A percentile compares a stretch with the other conserved stretches of the same genome.
These are phyloP conservation scores for Percopsis omiscomaycus DNA, from an alignment of 2,797 vertebrate genomes.

Conservation along the genomic window DNA sequence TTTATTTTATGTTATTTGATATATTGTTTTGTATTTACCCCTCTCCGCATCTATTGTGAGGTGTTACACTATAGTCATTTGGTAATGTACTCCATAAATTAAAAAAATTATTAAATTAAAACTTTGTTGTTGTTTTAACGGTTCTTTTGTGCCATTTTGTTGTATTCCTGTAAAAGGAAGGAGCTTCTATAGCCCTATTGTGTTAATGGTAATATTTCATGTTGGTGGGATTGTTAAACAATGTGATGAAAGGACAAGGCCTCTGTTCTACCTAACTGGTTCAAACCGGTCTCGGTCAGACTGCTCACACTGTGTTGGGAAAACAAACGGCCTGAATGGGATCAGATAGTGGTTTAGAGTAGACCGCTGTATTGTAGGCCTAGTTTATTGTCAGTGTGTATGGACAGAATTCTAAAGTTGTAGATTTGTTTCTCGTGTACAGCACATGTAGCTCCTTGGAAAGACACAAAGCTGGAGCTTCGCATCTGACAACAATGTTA, in stretches of 20 bases:
- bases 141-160: neutral
- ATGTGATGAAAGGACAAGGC: slow-evolving; percentile 59
- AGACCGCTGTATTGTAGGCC: slow-evolving; percentile 1
- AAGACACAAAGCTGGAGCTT: too few relatives aligned
- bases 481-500: too few relatives aligned
- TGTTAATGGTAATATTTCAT: neutral
- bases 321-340: slow-evolving; percentile 59
- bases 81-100: too few relatives aligned
- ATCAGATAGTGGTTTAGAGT: slow-evolving; percentile 55
- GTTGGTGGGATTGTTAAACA: slow-evolving; percentile 46
- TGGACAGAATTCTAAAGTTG: neutral
- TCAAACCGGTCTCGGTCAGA: slow-evolving; percentile 53
- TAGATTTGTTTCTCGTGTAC: too few relatives aligned
- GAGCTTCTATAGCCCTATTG: neutral
- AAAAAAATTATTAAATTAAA: too few relatives aligned
- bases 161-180: neutral
- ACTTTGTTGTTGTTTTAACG: too few relatives aligned
- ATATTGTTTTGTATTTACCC: too few relatives aligned
- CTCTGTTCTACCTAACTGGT: slow-evolving; percentile 45
- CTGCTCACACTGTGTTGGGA: slow-evolving; percentile 42
- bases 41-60: too few relatives aligned
- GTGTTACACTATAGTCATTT: too few relatives aligned
- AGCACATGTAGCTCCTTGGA: too few relatives aligned
- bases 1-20: neutral
- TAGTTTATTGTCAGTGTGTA: neutral